phyloP scores from a whole-genome alignment of 92 coral and sea anemone genomes.

The Bergia sp. region DNA sequence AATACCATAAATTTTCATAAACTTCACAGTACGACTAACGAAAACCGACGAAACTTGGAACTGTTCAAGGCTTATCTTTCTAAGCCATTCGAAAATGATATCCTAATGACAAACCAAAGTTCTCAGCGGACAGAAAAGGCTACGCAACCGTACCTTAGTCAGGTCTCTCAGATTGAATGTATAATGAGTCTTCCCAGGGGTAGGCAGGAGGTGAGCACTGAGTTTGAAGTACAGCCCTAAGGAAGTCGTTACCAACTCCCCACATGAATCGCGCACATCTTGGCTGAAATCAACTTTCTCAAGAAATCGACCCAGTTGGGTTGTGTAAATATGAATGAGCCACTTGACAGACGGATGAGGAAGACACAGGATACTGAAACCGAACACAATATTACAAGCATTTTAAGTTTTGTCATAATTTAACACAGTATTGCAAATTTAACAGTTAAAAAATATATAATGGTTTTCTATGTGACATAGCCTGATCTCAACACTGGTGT shows the following conservation, averaged over 20 bases:
- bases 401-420: neutral
- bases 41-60: no score
- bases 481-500: neutral
- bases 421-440: neutral
- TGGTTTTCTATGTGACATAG: neutral
- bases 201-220: slow-evolving; percentile 82
- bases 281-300: slow-evolving; percentile 83
- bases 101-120: neutral
- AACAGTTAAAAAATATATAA: neutral
- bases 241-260: slow-evolving; percentile 71
- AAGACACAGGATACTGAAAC: slow-evolving; percentile 75
- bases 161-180: slow-evolving; percentile 92
- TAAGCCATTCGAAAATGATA: no score
- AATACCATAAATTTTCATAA: neutral
- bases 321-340: slow-evolving; percentile 87
- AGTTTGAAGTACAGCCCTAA: slow-evolving; percentile 79
- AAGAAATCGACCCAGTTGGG: slow-evolving; percentile 93
- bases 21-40: no score
- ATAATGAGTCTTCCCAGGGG: slow-evolving; percentile 94
- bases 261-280: slow-evolving; percentile 84
- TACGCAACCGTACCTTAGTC: slow-evolving; percentile 65
- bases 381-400: neutral
- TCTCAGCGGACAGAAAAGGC: neutral
- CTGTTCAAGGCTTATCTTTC: no score
- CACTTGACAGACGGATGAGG: slow-evolving; percentile 91